Conservation (phyloP, 2,888 invertebrate species). For the Pristionchus entomophagus region DNA sequence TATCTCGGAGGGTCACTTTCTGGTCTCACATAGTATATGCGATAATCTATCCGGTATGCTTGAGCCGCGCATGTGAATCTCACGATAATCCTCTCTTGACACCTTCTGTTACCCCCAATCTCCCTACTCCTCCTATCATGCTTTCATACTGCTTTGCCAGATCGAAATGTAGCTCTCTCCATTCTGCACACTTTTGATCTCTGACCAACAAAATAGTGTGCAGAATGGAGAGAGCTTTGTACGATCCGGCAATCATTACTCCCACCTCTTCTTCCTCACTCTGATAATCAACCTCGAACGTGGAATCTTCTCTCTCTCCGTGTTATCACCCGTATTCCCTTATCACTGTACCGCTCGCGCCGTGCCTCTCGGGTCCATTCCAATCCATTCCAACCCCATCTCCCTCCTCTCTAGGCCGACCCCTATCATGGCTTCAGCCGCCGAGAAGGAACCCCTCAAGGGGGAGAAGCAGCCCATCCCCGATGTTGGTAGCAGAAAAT, state of each 20-base stretch:
- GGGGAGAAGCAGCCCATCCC: constrained; percentile 25
- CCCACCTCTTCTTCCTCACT: not conserved
- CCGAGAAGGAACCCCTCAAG: constrained; percentile 25
- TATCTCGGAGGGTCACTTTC: too few species aligned
- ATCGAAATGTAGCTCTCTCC: too few species aligned
- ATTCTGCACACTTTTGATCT: too few species aligned
- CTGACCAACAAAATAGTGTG: too few species aligned
- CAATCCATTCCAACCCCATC: too few species aligned
- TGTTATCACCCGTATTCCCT: not conserved
- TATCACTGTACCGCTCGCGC: not conserved
- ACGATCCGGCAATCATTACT: too few species aligned
- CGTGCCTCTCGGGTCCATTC: too few species aligned
- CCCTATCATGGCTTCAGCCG: constrained; percentile 17
- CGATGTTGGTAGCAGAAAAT: constrained; percentile 21
- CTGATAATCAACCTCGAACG: not conserved
- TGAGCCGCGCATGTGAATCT: not conserved
- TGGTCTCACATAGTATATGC: too few species aligned
- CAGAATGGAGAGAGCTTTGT: too few species aligned
- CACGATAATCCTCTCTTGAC: constrained; percentile 23
- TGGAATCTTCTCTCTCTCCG: not conserved
- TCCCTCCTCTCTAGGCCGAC: not conserved
- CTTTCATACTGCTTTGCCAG: too few species aligned
- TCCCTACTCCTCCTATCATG: not conserved
- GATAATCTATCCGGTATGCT: not conserved
- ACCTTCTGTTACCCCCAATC: not conserved